Evolutionary conservation across 2,888 invertebrate species (phyloP).

Genomic region (Acholoe squamosa): DNA sequence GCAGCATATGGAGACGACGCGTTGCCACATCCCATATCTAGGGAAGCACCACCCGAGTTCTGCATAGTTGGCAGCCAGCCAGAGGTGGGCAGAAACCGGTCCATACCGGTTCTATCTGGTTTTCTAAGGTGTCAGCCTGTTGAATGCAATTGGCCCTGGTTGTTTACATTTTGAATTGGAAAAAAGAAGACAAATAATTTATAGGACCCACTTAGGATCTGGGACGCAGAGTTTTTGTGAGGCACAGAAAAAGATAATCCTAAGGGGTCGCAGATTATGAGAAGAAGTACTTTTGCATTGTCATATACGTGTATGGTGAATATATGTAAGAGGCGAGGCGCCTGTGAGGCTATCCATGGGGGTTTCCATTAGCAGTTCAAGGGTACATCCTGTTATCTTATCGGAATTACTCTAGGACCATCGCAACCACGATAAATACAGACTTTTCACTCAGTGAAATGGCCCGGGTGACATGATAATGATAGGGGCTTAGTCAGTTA

Average conservation of each 20-base stretch:
- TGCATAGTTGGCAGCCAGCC: conserved; percentile 5
- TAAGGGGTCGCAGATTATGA: too few relatives aligned
- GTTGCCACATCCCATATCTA: neutral
- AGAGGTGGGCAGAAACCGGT: neutral
- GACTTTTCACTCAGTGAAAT: too few relatives aligned
- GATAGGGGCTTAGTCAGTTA: too few relatives aligned
- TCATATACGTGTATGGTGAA: neutral
- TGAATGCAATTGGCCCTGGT: neutral
- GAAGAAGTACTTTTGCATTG: neutral
- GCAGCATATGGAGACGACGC: too few relatives aligned
- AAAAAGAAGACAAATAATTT: conserved; percentile 5
- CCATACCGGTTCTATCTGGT: neutral
- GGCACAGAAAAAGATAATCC: neutral
- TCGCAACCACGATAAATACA: too few relatives aligned
- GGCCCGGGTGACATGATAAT: too few relatives aligned
- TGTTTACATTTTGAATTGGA: neutral
- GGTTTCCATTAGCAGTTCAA: too few relatives aligned
- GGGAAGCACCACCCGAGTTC: conserved; percentile 16
- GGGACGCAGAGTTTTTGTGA: neutral
- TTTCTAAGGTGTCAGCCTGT: neutral
- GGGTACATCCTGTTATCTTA: too few relatives aligned
- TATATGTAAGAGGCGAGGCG: too few relatives aligned
- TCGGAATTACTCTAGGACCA: neutral
- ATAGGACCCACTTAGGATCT: neutral
- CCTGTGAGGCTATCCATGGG: too few relatives aligned